These are phyloP conservation scores for Dasyornis broadbenti DNA, from an alignment of 2,113 vertebrate genomes.

Conservation along the genomic window DNA sequence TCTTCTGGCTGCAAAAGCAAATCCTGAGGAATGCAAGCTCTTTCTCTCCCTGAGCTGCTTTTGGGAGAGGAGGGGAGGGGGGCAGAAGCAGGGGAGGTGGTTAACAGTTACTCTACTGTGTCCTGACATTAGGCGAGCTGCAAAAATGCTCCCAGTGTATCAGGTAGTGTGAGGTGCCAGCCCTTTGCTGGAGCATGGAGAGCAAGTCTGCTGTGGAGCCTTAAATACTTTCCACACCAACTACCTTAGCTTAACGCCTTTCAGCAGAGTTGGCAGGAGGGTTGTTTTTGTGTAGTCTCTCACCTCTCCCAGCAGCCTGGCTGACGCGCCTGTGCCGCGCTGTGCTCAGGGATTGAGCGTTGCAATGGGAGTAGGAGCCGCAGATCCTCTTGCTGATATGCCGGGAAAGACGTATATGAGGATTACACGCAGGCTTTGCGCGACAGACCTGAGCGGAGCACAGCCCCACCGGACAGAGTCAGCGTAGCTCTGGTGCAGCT, in stretches of 20 bases:
- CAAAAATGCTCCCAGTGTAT: constrained; percentile 61
- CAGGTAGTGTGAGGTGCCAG: constrained; percentile 39
- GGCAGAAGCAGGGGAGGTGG: background rate
- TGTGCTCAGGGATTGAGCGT: background rate
- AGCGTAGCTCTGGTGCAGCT: background rate
- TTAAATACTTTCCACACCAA: constrained; percentile 54
- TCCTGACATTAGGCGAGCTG: constrained; percentile 19
- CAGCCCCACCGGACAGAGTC: background rate
- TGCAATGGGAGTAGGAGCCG: constrained; percentile 48
- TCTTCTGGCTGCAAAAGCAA: background rate
- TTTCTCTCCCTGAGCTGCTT: background rate
- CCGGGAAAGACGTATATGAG: background rate
- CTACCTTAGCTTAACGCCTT: constrained; percentile 48
- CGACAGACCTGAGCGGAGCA: background rate
- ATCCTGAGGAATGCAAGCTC: background rate
- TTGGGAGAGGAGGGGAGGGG: background rate
- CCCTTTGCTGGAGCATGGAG: constrained; percentile 17
- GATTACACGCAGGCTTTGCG: background rate
- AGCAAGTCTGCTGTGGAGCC: constrained; percentile 43
- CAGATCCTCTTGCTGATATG: constrained; percentile 43
- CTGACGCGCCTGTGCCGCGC: constrained; percentile 7
- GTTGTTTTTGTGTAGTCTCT: constrained; percentile 63
- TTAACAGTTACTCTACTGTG: constrained; percentile 58
- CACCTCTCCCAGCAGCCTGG: constrained; percentile 31
- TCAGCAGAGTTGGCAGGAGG: constrained; percentile 55